Percentiles rank a stretch among this genome's conserved stretches.
phyloP scores from a whole-genome alignment of 2,888 invertebrate genomes.

The Troilus luridus region DNA sequence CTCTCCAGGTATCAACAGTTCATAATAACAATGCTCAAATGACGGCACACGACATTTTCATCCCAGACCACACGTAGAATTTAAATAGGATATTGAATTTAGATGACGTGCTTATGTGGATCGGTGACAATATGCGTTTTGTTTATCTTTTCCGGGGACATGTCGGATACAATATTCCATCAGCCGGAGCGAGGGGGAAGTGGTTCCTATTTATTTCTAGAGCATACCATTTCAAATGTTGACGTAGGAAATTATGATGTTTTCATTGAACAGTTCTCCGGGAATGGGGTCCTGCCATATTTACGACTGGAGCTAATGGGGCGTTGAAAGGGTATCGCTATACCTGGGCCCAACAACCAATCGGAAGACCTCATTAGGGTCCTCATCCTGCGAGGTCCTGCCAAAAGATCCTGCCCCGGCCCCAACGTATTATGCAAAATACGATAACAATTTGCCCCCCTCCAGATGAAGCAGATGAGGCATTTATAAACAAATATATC shows the following conservation, averaged over 20 bases:
- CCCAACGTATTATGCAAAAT: conserved; percentile 58
- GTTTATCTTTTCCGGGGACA: conserved; percentile 26
- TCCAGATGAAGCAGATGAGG: conserved; percentile 53
- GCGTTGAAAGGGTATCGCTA: conserved; percentile 57
- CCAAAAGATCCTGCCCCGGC: background rate
- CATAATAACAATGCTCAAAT: conserved; percentile 1
- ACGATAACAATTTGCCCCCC: conserved; percentile 24
- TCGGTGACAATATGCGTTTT: background rate
- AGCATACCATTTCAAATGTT: conserved; percentile 41
- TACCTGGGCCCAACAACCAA: conserved; percentile 18
- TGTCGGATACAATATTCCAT: conserved; percentile 26
- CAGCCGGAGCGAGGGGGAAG: background rate
- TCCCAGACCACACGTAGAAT: conserved; percentile 45
- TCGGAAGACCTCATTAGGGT: conserved; percentile 10
- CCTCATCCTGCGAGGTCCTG: background rate
- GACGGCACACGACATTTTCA: background rate
- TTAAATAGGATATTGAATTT: conserved; percentile 42
- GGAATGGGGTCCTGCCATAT: conserved; percentile 42
- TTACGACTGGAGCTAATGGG: conserved; percentile 52
- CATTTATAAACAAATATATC: conserved; percentile 60
- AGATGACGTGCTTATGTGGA: background rate
- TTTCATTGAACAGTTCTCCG: conserved; percentile 45
- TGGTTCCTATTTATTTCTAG: background rate
- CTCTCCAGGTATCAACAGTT: conserved; percentile 28
- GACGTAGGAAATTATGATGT: conserved; percentile 55